Evolutionary conservation across 2,888 invertebrate genomes (phyloP), one percentile per base, ranked within the genome.

Genomic region (Lamellibrachia columna): DNA sequence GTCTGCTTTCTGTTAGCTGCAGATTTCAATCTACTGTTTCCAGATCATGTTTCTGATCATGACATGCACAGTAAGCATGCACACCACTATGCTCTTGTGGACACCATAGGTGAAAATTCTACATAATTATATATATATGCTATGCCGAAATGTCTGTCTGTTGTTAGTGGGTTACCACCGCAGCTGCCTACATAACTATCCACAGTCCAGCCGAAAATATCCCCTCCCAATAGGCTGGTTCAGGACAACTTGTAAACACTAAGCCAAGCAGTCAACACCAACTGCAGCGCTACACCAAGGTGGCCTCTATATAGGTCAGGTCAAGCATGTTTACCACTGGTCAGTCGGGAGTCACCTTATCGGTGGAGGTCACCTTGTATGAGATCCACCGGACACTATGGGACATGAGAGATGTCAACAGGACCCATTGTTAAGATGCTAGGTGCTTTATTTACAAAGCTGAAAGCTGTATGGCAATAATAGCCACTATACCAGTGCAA

Each of bases 251-350:
- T 11, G 75, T 75, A 75, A 75, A 75, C 75, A 75, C 75, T 75
- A 75, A 75, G 15, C 75, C 75, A 75, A 22, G 75, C 15, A 11
- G 40, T 40, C 40, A 40, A 40, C 40, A 40, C 40, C 40, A 40
- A 40, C 40, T 40, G 4, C 15, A 75, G n/a, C 75, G 15, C 15
- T 6, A 75, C 15, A 75, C 75, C 40, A 40, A 75, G 22, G 15
- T 22, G 75, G 75, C 75, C 75, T 75, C 75, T 75, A 75, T 75
- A 75, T 75, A 75, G 75, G 75, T 75, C 75, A 75, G 75, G 75
- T 75, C 75, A 75, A 75, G 75, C 75, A 11, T 75, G 75, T 75
- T 75, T 75, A 75, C 75, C 6, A 6, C 75, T 75, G 75, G 75
- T 22, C 75, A 75, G 22, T 75, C 60, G 3, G 40, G 15, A 75